phyloP scores from a whole-genome alignment of 2,888 invertebrate genomes.

The Onthophagus sagittarius region DNA sequence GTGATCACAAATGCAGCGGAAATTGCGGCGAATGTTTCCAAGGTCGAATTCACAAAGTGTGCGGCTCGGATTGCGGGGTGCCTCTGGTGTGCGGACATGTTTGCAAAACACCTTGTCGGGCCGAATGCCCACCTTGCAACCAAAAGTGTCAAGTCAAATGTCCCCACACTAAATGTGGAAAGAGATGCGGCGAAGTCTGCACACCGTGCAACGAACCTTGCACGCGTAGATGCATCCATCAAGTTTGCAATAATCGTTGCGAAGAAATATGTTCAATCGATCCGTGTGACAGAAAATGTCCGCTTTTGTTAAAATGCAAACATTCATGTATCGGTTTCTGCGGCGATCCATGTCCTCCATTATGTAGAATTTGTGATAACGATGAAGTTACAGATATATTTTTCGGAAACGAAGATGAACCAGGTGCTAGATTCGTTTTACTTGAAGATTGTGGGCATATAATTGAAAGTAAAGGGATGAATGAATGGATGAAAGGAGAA shows the following conservation, averaged over 20 bases:
- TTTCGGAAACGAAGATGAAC: slow-evolving; percentile 53
- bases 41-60: slow-evolving; percentile 59
- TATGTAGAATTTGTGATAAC: slow-evolving; percentile 58
- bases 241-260: slow-evolving; percentile 50
- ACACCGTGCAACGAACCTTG: slow-evolving; percentile 42
- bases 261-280: slow-evolving; percentile 48
- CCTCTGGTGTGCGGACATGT: slow-evolving; percentile 61
- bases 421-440: slow-evolving; percentile 54
- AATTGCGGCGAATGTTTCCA: slow-evolving; percentile 56
- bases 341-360: slow-evolving; percentile 64
- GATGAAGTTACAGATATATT: slow-evolving; percentile 49
- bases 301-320: slow-evolving; percentile 48
- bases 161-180: slow-evolving; percentile 52
- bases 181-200: slow-evolving; percentile 48
- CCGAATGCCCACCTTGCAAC: slow-evolving; percentile 46
- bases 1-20: slow-evolving; percentile 54
- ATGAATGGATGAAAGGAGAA: slow-evolving; percentile 41
- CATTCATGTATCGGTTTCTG: slow-evolving; percentile 69
- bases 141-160: slow-evolving; percentile 40
- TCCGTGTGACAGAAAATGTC: slow-evolving; percentile 51
- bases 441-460: slow-evolving; percentile 55
- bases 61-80: slow-evolving; percentile 54
- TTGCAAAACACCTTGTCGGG: slow-evolving; percentile 56
- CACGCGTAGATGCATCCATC: slow-evolving; percentile 49
- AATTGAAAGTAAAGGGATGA: slow-evolving; percentile 51